phyloP scores from a whole-genome alignment of 2,888 invertebrate species.

The Papilio protenor region DNA sequence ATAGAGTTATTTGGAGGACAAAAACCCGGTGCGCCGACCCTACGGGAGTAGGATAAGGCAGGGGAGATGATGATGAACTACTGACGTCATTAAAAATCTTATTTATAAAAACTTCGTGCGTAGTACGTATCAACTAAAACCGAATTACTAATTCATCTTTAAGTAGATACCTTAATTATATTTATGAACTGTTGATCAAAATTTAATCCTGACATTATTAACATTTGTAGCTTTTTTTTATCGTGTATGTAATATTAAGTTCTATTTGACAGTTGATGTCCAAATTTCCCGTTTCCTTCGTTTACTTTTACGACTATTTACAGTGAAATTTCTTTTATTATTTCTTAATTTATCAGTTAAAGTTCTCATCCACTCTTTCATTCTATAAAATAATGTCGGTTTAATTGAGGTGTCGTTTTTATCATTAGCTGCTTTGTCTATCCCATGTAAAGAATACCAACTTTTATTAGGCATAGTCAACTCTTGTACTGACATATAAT shows the following conservation, averaged over 20 bases:
- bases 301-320: slow-evolving; percentile 60
- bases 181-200: too few relatives aligned
- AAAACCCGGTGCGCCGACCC: too few relatives aligned
- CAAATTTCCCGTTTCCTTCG: slow-evolving; percentile 68
- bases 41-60: too few relatives aligned
- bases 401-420: slow-evolving; percentile 48
- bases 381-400: slow-evolving; percentile 58
- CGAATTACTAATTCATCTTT: too few relatives aligned
- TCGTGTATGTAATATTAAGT: slow-evolving; percentile 33
- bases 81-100: too few relatives aligned
- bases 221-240: background rate
- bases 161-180: too few relatives aligned
- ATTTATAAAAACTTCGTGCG: too few relatives aligned
- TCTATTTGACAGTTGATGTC: slow-evolving; percentile 63
- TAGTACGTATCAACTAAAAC: too few relatives aligned
- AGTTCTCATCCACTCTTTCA: slow-evolving; percentile 64
- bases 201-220: too few relatives aligned
- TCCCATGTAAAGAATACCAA: slow-evolving; percentile 55
- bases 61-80: too few relatives aligned
- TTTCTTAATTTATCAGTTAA: slow-evolving; percentile 57
- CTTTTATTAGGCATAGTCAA: slow-evolving; percentile 68
- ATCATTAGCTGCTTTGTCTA: slow-evolving; percentile 51
- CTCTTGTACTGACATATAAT: slow-evolving; percentile 82
- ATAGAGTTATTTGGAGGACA: too few relatives aligned
- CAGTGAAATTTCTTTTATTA: slow-evolving; percentile 46